phyloP scores from a whole-genome alignment of 2,113 vertebrate genomes.

The Numenius arquata region DNA sequence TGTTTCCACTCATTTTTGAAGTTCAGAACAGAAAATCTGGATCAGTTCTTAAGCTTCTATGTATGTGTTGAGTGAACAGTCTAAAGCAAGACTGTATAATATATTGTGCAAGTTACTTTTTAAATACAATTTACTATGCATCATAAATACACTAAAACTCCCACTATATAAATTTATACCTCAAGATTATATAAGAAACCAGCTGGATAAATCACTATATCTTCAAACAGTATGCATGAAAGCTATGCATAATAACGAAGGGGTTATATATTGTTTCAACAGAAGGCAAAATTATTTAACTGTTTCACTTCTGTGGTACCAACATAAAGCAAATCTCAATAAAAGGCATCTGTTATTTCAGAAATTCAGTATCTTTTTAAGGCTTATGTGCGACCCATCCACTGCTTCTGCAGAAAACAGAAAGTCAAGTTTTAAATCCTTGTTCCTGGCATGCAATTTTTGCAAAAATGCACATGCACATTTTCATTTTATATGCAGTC shows the following conservation, averaged over 20 bases:
- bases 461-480: not conserved
- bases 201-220: constrained; percentile 50
- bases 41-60: not conserved
- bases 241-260: constrained; percentile 20
- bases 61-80: not conserved
- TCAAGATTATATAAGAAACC: constrained; percentile 49
- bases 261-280: constrained; percentile 34
- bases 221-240: constrained; percentile 25
- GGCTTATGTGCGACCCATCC: not conserved
- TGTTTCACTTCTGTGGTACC: not conserved
- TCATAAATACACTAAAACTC: constrained; percentile 52
- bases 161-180: constrained; percentile 40
- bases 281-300: constrained; percentile 40
- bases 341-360: not conserved
- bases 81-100: constrained; percentile 3
- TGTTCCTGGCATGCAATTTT: not conserved
- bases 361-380: not conserved
- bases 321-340: not conserved
- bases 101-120: constrained; percentile 42
- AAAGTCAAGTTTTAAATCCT: not conserved
- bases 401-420: not conserved
- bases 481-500: not conserved
- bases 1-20: not conserved
- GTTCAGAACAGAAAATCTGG: constrained; percentile 18
- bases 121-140: constrained; percentile 48